These are phyloP conservation scores for Eulemur rubriventer DNA, from an alignment of 2,797 vertebrate genomes.

Conservation along the genomic window DNA sequence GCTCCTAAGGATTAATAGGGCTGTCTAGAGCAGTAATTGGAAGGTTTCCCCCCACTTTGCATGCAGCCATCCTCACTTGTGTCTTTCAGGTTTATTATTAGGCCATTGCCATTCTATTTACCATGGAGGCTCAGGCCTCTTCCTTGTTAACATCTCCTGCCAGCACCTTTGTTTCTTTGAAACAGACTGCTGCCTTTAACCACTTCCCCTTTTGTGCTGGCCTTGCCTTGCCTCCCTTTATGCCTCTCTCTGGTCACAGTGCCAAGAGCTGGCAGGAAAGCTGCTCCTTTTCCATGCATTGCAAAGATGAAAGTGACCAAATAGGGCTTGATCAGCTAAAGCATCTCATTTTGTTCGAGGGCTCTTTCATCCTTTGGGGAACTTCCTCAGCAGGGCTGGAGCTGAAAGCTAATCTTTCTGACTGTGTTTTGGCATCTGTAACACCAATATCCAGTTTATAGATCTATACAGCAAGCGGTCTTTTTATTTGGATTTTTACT, in stretches of 20 bases:
- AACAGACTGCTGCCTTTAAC: slow-evolving; percentile 73
- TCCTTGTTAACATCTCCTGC: slow-evolving; percentile 63
- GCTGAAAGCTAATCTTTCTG: slow-evolving; percentile 80
- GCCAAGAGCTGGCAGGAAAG: slow-evolving; percentile 80
- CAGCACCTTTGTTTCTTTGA: slow-evolving; percentile 77
- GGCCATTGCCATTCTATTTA: slow-evolving; percentile 37
- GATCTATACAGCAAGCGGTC: slow-evolving; percentile 58
- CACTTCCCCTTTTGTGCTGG: slow-evolving; percentile 73
- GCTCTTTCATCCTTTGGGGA: slow-evolving; percentile 82
- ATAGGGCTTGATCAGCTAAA: slow-evolving; percentile 70
- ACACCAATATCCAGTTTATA: slow-evolving; percentile 77
- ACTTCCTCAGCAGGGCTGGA: slow-evolving; percentile 81
- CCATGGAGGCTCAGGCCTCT: slow-evolving; percentile 52
- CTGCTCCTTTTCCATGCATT: slow-evolving; percentile 60
- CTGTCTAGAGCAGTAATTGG: slow-evolving; percentile 66
- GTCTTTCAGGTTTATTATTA: slow-evolving; percentile 62
- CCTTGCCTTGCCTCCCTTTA: slow-evolving; percentile 52
- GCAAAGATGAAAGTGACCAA: slow-evolving; percentile 82
- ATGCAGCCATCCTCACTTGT: slow-evolving; percentile 47
- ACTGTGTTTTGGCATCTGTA: slow-evolving; percentile 73
- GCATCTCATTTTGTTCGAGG: slow-evolving; percentile 78
- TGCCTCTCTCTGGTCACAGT: not conserved
- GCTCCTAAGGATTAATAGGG: slow-evolving; percentile 76
- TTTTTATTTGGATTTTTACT: slow-evolving; percentile 75
- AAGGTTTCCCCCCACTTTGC: slow-evolving; percentile 61